phyloP scores from a whole-genome alignment of 2,113 vertebrate genomes.

The Triplophysa tibetana region DNA sequence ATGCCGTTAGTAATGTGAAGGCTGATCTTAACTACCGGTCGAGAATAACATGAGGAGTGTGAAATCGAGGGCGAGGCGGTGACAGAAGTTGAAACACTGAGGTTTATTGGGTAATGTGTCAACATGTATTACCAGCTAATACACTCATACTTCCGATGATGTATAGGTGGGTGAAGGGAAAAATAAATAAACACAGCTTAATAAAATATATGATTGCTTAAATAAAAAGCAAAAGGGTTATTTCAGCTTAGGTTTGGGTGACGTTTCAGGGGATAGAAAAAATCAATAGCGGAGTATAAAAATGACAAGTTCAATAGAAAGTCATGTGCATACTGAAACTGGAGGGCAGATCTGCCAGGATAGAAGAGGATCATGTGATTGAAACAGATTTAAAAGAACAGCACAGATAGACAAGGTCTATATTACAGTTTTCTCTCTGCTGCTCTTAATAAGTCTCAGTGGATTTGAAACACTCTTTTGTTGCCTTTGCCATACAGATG shows the following conservation, averaged over 20 bases:
- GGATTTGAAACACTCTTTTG: conserved; percentile 20
- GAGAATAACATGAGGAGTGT: conserved; percentile 17
- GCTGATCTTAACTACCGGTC: conserved; percentile 16
- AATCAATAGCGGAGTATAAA: neutral
- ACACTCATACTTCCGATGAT: neutral
- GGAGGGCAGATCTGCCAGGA: conserved; percentile 24
- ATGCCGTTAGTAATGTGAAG: conserved; percentile 15
- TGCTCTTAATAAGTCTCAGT: conserved; percentile 48
- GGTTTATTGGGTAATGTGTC: conserved; percentile 6
- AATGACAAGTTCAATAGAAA: neutral
- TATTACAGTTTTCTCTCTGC: conserved; percentile 27
- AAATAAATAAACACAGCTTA: too few relatives aligned
- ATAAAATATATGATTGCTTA: too few relatives aligned
- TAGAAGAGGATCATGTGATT: conserved; percentile 20
- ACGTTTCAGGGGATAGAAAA: too few relatives aligned
- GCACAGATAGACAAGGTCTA: conserved; percentile 16
- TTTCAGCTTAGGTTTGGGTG: too few relatives aligned
- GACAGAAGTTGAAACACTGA: neutral
- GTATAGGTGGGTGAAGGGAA: neutral
- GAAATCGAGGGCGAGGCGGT: conserved; percentile 4
- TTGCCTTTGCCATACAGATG: conserved; percentile 30
- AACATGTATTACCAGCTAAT: neutral
- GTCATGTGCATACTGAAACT: neutral
- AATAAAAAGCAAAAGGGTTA: too few relatives aligned
- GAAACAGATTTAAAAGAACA: conserved; percentile 39